Evolutionary conservation across 2,113 vertebrate genomes (phyloP), one percentile per base, ranked within the genome.

Genomic region (Dendrocopos noguchii): DNA sequence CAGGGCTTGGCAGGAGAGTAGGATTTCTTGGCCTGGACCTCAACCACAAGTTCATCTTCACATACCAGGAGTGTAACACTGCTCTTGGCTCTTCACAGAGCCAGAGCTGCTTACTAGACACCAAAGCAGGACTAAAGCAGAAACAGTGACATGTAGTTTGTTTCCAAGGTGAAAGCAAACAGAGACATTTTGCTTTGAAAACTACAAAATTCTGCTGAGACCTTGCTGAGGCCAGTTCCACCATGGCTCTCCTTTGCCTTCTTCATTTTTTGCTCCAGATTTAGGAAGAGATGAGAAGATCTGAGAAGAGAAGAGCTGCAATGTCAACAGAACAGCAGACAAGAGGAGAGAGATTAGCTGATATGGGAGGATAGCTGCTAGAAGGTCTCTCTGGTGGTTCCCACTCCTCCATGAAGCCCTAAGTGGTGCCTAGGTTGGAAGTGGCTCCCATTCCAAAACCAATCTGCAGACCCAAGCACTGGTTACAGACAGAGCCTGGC

Each of bases 1-100:
- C 74, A 76, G 46, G 72, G 31, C 79, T 88, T 94, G 93, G 81
- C 67, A 50, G 39, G 95, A 19, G 10, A 95, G 15, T 4, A 55
- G 70, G 36, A 94, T 91, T 95, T 79, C 64, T 93, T 95, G 93
- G 93, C 79, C 52, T 95, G 84, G 75, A 21, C 68, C 52, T 89
- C 0, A 1, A 87, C 93, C 87, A 56, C 91, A 85, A 80, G 39
- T 39, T 77, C 91, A 76, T 94, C 84, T 53, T 90, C 3, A 0
- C 90, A 91, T 87, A 71, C 84, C 72, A 85, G 75, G 21, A 82
- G 56, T 14, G 44, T 42, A 82, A 81, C 5, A 10, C 31, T 47
- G 36, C 47, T 89, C 52, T 57, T 5, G 15, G 79, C 81, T 94
- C 63, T 87, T 50, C 50, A 20, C 4, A 18, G 61, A 84, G 74